Evolutionary conservation across 2,113 vertebrate species (phyloP).

Genomic region (Epinephelus fuscoguttatus): DNA sequence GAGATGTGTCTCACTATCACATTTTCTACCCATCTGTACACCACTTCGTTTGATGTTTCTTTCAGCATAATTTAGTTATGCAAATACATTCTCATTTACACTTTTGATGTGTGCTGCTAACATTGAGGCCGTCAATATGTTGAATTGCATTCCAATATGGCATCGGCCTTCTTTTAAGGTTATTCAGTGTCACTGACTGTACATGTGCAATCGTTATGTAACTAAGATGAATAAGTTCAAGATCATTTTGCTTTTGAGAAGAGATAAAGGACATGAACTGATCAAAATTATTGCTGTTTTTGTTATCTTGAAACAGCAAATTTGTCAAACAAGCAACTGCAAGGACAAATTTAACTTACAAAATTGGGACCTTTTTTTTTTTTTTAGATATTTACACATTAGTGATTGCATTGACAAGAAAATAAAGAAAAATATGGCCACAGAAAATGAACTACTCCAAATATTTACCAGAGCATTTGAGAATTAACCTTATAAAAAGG

Average conservation of each 20-base stretch:
- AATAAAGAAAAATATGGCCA: too few species aligned
- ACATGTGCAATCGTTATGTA: background rate
- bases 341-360: too few species aligned
- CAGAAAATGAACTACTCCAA: too few species aligned
- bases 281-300: background rate
- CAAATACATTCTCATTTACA: slow-evolving; percentile 40
- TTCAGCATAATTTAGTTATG: slow-evolving; percentile 34
- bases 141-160: slow-evolving; percentile 6
- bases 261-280: background rate
- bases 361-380: too few species aligned
- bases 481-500: too few species aligned
- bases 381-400: too few species aligned
- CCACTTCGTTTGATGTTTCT: slow-evolving; percentile 36
- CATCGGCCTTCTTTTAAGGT: background rate
- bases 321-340: too few species aligned
- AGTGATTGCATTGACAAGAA: too few species aligned
- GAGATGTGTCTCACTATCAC: background rate
- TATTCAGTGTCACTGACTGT: background rate
- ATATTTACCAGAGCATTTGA: too few species aligned
- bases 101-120: slow-evolving; percentile 27
- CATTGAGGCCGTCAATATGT: slow-evolving; percentile 25
- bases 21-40: slow-evolving; percentile 27
- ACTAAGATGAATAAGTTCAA: background rate
- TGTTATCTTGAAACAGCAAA: background rate
- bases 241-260: slow-evolving; percentile 3